Percentiles rank a stretch among this genome's conserved stretches.
Evolutionary conservation across 2,888 invertebrate genomes (phyloP).

Genomic region (Drosophila differens): DNA sequence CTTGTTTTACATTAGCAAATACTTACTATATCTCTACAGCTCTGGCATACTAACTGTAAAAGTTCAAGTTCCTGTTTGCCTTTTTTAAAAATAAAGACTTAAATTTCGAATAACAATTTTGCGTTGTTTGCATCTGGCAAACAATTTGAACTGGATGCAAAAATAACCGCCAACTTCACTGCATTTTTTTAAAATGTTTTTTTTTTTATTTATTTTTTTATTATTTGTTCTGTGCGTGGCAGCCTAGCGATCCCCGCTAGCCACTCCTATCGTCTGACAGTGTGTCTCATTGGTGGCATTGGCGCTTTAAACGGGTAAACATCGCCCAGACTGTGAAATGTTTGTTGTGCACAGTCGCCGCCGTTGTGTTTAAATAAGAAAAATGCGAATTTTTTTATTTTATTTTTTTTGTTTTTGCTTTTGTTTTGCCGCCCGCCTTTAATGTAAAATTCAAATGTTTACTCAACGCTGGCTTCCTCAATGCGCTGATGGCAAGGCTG

Average conservation of each 20-base stretch:
- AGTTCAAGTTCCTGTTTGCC: constrained; percentile 65
- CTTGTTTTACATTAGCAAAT: constrained; percentile 10
- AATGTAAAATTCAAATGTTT: constrained; percentile 81
- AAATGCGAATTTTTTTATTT: constrained; percentile 63
- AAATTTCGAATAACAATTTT: constrained; percentile 59
- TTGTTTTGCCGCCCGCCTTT: constrained; percentile 69
- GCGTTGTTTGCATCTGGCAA: constrained; percentile 71
- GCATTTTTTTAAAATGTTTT: constrained; percentile 8
- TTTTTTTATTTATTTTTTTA: constrained; percentile 27
- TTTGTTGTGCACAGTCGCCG: constrained; percentile 72
- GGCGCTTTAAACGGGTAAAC: constrained; percentile 74
- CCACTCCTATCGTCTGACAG: background rate
- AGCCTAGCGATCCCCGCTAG: background rate
- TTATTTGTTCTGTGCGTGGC: constrained; percentile 64
- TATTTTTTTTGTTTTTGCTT: constrained; percentile 11
- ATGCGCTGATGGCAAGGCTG: constrained; percentile 54
- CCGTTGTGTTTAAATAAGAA: constrained; percentile 78
- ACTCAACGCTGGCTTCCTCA: constrained; percentile 72
- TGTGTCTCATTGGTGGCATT: constrained; percentile 55
- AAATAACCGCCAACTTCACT: constrained; percentile 65
- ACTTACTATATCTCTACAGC: constrained; percentile 14
- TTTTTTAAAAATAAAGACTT: constrained; percentile 57
- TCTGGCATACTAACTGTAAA: constrained; percentile 54
- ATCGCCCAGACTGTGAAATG: constrained; percentile 58
- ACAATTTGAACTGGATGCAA: constrained; percentile 66